Conservation (phyloP, 2,113 vertebrate genomes). For the Hystrix cristata region DNA sequence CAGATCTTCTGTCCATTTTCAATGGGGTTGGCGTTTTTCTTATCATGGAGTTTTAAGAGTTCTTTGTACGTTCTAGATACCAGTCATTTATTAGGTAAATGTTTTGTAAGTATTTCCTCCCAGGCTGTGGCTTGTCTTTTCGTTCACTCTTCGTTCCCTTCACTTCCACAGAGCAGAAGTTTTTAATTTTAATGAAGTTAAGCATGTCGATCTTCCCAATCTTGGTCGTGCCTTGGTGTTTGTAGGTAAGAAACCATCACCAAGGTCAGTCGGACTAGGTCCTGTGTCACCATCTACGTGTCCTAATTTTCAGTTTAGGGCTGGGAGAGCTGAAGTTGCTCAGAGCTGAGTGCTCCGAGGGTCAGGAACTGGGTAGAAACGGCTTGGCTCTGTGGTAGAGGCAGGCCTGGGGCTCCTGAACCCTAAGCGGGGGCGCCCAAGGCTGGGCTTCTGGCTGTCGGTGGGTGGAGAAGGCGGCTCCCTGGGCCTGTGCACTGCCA, state of each 20-base stretch:
- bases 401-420: background rate
- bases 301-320: background rate
- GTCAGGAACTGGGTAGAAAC: background rate
- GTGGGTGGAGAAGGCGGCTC: background rate
- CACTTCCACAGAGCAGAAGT: background rate
- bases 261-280: accelerated
- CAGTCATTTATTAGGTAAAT: background rate
- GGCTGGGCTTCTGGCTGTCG: accelerated
- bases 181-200: background rate
- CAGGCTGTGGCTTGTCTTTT: background rate
- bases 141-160: too few relatives aligned
- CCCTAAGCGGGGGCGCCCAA: accelerated
- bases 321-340: too few relatives aligned
- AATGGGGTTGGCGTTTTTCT: background rate
- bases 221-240: accelerated
- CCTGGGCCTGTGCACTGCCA: too few relatives aligned
- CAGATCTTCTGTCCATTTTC: background rate
- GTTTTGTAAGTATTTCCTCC: too few relatives aligned
- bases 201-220: accelerated
- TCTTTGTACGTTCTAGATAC: background rate
- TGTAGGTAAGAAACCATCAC: accelerated
- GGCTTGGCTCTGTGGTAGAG: accelerated
- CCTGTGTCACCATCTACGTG: too few relatives aligned
- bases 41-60: background rate
- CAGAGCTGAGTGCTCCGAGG: background rate